Base-by-base conservation (phyloP, 2,113 vertebrate species). In the Eulacestoma nigropectus region DNA sequence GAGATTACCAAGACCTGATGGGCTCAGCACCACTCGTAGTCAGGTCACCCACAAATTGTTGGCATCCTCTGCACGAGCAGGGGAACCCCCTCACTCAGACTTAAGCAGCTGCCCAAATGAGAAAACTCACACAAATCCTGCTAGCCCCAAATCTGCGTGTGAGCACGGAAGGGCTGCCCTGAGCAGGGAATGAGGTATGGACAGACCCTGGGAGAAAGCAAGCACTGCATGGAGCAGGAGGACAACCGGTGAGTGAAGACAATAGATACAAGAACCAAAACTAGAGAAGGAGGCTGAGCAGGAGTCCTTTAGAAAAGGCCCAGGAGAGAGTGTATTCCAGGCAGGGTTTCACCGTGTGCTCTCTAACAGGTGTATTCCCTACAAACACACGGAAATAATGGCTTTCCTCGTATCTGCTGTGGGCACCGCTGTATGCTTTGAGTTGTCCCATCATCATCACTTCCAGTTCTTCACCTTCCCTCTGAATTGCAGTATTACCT, bases 1-100 rank as follows among this genome's bases (percentile, higher is more conserved):
- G 47, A 42, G 57, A 35, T 35, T 33, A 64, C 23, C 3, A 5
- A 57, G 52, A 26, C 2, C 1, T 49, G 19, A 26, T 13, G 53
- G 62, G 18, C 46, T 90, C 11, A 4, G 41, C 1, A 0, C 6
- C 8, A 19, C n/a, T 32, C 0, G 0, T 26, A n/a, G n/a, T 27
- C 0, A 0, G 11, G 30, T 56, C 32, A 67, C 25, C 16, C 29
- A 25, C 18, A 62, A 11, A 44, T 13, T n/a, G 13, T 23, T 35
- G 25, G 37, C 27, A 46, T 44, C 21, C 13, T 68, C 44, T 87
- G 7, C 26, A 26, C 33, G 27, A 84, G 50, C 46, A 35, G 41
- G 30, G 60, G 84, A 86, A 32, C 1, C 1, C 29, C 17, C 41
- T 59, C 0, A 0, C 23, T 53, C 21, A 25, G 16, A 29, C 25